A percentile compares a stretch with the other conserved stretches of the same genome.
Evolutionary conservation across 2,888 invertebrate species (phyloP).

Genomic region (Clivina fossor): DNA sequence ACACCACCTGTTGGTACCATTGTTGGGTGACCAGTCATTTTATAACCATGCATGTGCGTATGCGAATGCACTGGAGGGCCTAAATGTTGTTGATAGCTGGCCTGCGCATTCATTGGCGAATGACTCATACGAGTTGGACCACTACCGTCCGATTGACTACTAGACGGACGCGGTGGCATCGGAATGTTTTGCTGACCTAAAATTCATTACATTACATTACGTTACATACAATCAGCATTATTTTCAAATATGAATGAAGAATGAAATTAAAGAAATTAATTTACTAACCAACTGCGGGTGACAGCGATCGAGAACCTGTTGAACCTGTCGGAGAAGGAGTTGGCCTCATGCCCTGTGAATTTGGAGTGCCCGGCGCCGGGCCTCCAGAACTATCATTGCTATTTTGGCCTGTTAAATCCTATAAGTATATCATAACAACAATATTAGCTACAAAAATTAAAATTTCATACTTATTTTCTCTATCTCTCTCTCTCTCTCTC

Average conservation of each 20-base stretch:
- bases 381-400: conserved; percentile 66
- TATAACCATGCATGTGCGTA: conserved; percentile 61
- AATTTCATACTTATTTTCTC: too few species aligned
- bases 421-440: conserved; percentile 45
- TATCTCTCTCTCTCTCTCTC: too few species aligned
- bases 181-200: conserved; percentile 90
- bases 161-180: conserved; percentile 94
- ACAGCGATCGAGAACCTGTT: conserved; percentile 94
- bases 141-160: conserved; percentile 66
- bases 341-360: conserved; percentile 82
- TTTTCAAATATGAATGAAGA: neutral
- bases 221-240: neutral
- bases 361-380: conserved; percentile 68
- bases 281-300: conserved; percentile 91
- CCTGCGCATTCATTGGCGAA: conserved; percentile 66
- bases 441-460: too few species aligned
- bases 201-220: conserved; percentile 30
- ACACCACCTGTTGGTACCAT: conserved; percentile 49
- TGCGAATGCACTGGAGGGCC: conserved; percentile 62
- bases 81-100: conserved; percentile 61
- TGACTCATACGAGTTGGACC: conserved; percentile 68
- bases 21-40: conserved; percentile 63
- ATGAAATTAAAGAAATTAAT: conserved; percentile 7
- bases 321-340: conserved; percentile 93
- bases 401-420: conserved; percentile 78